phyloP scores from a whole-genome alignment of 2,888 invertebrate species.

The Pseudococcus viburni region DNA sequence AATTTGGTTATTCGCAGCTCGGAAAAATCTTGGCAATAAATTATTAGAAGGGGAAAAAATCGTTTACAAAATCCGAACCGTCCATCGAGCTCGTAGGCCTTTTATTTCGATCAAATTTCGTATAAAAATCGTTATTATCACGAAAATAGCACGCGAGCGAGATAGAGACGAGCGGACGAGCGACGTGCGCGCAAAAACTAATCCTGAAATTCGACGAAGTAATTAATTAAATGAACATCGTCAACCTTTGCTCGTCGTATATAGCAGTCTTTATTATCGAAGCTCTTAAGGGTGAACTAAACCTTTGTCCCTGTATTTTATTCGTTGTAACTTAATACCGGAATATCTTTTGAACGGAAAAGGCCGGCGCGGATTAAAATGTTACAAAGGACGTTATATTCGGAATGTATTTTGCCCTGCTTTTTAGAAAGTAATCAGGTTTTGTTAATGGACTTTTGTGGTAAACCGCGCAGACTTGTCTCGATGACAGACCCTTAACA shows the following conservation, averaged over 20 bases:
- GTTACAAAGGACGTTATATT: slow-evolving; percentile 61
- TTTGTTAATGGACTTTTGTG: slow-evolving; percentile 61
- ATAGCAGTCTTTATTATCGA: slow-evolving; percentile 56
- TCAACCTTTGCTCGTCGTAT: slow-evolving; percentile 62
- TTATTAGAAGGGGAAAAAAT: too few relatives aligned
- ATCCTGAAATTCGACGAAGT: slow-evolving; percentile 58
- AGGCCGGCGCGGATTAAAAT: slow-evolving; percentile 61
- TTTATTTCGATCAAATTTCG: slow-evolving; percentile 55
- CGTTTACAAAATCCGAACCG: too few relatives aligned
- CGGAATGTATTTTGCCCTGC: slow-evolving; percentile 48
- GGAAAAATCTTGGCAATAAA: too few relatives aligned
- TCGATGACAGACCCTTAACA: slow-evolving; percentile 60
- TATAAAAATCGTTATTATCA: slow-evolving; percentile 24
- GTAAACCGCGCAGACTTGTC: slow-evolving; percentile 61
- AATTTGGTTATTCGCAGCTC: too few relatives aligned
- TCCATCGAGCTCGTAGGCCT: not conserved
- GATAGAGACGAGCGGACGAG: not conserved
- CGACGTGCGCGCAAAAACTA: slow-evolving; percentile 40
- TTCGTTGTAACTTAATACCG: slow-evolving; percentile 57
- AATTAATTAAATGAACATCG: slow-evolving; percentile 62
- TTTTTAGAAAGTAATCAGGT: slow-evolving; percentile 61
- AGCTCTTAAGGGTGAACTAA: slow-evolving; percentile 58
- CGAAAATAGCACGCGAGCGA: slow-evolving; percentile 1
- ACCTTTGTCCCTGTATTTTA: slow-evolving; percentile 52
- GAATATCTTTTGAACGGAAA: slow-evolving; percentile 60